Conservation (phyloP, 2,888 invertebrate species). For the Eupithecia insigniata region DNA sequence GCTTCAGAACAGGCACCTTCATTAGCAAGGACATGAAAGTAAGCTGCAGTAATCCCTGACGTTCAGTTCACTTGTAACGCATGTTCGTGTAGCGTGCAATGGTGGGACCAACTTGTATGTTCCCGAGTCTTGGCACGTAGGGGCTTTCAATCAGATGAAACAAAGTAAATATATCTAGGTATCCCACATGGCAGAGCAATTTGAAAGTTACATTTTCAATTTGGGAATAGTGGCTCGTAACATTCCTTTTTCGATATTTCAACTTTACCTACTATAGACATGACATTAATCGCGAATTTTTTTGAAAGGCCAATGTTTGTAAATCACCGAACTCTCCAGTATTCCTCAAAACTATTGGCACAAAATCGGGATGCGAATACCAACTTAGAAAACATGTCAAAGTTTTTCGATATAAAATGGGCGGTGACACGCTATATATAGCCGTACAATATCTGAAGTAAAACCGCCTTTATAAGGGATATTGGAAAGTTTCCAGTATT, state of each 20-base stretch:
- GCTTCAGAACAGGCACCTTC: constrained; percentile 35
- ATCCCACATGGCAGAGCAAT: constrained; percentile 17
- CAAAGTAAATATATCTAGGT: constrained; percentile 42
- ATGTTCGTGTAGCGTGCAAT: constrained; percentile 14
- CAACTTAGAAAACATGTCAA: constrained; percentile 19
- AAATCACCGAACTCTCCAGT: background rate
- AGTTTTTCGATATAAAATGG: constrained; percentile 51
- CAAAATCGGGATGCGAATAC: background rate
- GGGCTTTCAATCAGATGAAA: constrained; percentile 45
- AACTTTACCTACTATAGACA: background rate
- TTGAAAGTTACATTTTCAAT: constrained; percentile 10
- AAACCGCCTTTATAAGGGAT: constrained; percentile 51
- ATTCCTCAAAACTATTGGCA: background rate
- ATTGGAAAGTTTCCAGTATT: constrained; percentile 53
- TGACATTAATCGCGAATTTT: background rate
- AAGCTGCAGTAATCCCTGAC: constrained; percentile 30
- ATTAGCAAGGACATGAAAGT: constrained; percentile 39
- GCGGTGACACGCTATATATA: constrained; percentile 49
- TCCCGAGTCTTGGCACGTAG: constrained; percentile 41
- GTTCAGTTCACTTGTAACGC: constrained; percentile 32
- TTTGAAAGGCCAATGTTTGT: background rate
- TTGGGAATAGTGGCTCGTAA: background rate
- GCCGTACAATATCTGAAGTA: constrained; percentile 47
- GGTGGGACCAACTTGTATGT: constrained; percentile 22
- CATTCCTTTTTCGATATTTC: background rate